Evolutionary conservation across 2,888 invertebrate species (phyloP).

Genomic region (Xanthia icteritia): DNA sequence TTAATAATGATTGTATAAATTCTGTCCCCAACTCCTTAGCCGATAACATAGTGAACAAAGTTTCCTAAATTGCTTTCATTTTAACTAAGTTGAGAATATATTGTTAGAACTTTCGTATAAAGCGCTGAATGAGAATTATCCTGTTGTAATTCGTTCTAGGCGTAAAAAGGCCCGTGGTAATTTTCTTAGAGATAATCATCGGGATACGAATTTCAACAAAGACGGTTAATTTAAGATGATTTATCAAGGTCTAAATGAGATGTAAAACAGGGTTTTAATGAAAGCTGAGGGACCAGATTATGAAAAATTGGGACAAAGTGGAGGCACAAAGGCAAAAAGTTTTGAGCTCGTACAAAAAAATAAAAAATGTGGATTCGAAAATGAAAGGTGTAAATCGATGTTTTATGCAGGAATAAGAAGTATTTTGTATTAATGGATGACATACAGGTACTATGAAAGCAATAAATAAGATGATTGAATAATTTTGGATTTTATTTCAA

Average conservation of each 20-base stretch:
- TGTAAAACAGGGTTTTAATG: slow-evolving; percentile 51
- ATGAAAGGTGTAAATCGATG: slow-evolving; percentile 16
- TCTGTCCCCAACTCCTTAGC: slow-evolving; percentile 32
- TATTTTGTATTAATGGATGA: not conserved
- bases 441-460: not conserved
- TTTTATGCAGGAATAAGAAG: slow-evolving; percentile 3
- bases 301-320: slow-evolving; percentile 46
- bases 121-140: slow-evolving; percentile 48
- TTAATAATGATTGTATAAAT: slow-evolving; percentile 64
- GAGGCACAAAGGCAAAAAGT: slow-evolving; percentile 46
- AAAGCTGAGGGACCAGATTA: slow-evolving; percentile 45
- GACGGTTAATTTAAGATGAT: slow-evolving; percentile 57
- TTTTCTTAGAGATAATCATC: slow-evolving; percentile 52
- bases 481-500: not conserved
- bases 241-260: slow-evolving; percentile 59
- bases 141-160: slow-evolving; percentile 48
- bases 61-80: slow-evolving; percentile 57
- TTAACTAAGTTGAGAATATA: slow-evolving; percentile 57
- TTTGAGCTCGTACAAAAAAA: slow-evolving; percentile 17
- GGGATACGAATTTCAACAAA: slow-evolving; percentile 41
- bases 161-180: slow-evolving; percentile 40
- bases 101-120: slow-evolving; percentile 58
- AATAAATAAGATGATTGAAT: not conserved
- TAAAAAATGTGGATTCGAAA: slow-evolving; percentile 8
- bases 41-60: slow-evolving; percentile 60